These are phyloP conservation scores for Drosophila pandora DNA, from an alignment of 1,140 invertebrate species.

Conservation along the genomic window DNA sequence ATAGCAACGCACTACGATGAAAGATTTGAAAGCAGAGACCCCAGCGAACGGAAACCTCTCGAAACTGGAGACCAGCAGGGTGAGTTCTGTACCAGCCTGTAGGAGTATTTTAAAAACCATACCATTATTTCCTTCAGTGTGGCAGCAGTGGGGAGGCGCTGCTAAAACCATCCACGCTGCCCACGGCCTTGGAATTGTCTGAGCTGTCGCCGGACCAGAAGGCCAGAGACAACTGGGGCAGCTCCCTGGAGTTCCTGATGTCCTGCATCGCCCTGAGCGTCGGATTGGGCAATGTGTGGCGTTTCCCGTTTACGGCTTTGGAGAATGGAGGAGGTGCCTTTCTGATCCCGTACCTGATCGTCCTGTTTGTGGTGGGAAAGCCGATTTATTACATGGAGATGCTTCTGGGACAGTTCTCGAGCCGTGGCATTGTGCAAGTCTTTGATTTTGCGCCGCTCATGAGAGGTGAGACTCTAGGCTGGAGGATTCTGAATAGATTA, in stretches of 20 bases:
- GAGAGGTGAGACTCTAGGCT: slow-evolving; percentile 85
- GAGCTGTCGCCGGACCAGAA: slow-evolving; percentile 20
- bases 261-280: slow-evolving; percentile 96
- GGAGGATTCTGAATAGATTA: background rate
- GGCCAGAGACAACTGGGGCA: slow-evolving; percentile 90
- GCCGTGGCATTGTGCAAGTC: slow-evolving; percentile 88
- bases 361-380: slow-evolving; percentile 92
- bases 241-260: slow-evolving; percentile 93
- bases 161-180: slow-evolving; percentile 17
- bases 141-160: slow-evolving; percentile 25
- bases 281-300: slow-evolving; percentile 88
- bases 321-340: slow-evolving; percentile 91
- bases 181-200: slow-evolving; percentile 31
- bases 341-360: slow-evolving; percentile 92
- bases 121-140: slow-evolving; percentile 2
- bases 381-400: slow-evolving; percentile 96
- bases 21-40: slow-evolving; percentile 45
- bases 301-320: slow-evolving; percentile 93
- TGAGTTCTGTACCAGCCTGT: slow-evolving; percentile 4
- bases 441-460: slow-evolving; percentile 86
- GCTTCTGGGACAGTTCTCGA: slow-evolving; percentile 90
- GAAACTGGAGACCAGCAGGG: slow-evolving; percentile 27
- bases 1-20: slow-evolving; percentile 37
- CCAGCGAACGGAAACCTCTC: background rate
- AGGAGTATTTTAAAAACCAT: background rate